A percentile compares a stretch with the other conserved stretches of the same genome.
Conservation (phyloP, 30 jellyfish, hydroid and myxozoan species). For the Catostylus mosaicus region DNA sequence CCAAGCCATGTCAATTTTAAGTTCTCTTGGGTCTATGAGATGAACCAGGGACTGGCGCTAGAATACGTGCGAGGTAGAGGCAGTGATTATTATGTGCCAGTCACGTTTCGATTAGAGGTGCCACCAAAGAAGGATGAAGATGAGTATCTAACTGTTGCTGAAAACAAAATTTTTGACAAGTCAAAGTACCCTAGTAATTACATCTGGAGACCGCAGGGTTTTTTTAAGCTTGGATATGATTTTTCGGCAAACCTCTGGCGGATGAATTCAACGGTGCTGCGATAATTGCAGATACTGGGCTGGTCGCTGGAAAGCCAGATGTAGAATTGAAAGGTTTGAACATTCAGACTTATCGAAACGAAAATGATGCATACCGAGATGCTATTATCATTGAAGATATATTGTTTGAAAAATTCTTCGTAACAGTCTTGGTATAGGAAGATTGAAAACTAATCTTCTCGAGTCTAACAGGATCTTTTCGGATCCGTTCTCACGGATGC, state of each 20-base stretch:
- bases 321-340: slow-evolving; percentile 25
- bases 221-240: slow-evolving; percentile 19
- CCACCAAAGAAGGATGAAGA: slow-evolving; percentile 19
- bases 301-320: slow-evolving; percentile 23
- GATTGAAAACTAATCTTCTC: no score
- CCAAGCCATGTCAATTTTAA: slow-evolving; percentile 32
- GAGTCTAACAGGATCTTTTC: no score
- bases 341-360: slow-evolving; percentile 11
- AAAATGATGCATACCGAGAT: not conserved
- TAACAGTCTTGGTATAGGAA: no score
- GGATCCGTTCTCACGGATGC: no score
- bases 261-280: slow-evolving; percentile 40
- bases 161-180: slow-evolving; percentile 16
- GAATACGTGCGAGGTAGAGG: slow-evolving; percentile 38
- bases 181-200: slow-evolving; percentile 10
- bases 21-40: slow-evolving; percentile 42
- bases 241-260: slow-evolving; percentile 29
- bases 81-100: not conserved
- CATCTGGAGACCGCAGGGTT: slow-evolving; percentile 37
- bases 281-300: slow-evolving; percentile 18
- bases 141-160: slow-evolving; percentile 16
- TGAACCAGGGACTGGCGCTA: slow-evolving; percentile 29
- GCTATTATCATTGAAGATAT: slow-evolving; percentile 14
- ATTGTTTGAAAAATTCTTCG: no score
- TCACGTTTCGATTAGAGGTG: slow-evolving; percentile 1